A percentile compares a stretch with the other conserved stretches of the same genome.
phyloP scores from a whole-genome alignment of 2,888 invertebrate genomes.

The Cylloceria caligata region DNA sequence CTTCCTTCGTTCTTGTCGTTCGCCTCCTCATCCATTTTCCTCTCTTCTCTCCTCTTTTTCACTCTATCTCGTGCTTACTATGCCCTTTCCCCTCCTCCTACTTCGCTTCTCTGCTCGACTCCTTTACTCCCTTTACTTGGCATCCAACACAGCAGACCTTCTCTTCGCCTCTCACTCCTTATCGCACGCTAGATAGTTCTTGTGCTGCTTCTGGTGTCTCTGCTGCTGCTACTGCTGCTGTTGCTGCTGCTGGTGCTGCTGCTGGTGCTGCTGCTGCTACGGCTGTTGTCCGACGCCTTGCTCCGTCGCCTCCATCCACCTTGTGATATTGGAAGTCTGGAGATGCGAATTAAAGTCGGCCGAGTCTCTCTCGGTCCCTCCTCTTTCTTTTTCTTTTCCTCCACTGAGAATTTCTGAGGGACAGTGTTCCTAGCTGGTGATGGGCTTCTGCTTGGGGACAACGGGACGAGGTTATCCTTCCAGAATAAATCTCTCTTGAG shows the following conservation, averaged over 20 bases:
- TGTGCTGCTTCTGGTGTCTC: conserved; percentile 51
- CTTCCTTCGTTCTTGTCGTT: conserved; percentile 50
- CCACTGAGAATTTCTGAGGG: background rate
- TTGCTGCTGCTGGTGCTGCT: no score
- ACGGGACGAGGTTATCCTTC: background rate
- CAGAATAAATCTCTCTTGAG: conserved; percentile 15
- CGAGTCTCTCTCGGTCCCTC: conserved; percentile 21
- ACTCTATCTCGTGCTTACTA: conserved; percentile 13
- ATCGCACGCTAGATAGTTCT: conserved; percentile 77
- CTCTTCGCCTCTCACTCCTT: conserved; percentile 66
- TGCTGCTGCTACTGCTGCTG: no score
- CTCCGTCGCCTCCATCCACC: conserved; percentile 54
- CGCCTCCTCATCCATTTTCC: conserved; percentile 50
- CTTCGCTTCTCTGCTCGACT: conserved; percentile 21
- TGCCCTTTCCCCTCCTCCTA: conserved; percentile 67
- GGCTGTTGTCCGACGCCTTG: conserved; percentile 47
- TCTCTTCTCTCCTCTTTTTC: conserved; percentile 33
- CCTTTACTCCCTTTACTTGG: conserved; percentile 32
- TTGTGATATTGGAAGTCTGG: conserved; percentile 70
- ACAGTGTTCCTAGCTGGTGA: background rate
- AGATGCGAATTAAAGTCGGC: conserved; percentile 71
- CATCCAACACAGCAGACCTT: conserved; percentile 40
- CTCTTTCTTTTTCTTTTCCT: conserved; percentile 14
- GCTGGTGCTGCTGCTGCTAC: no score
- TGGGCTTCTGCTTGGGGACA: conserved; percentile 14